phyloP scores from a whole-genome alignment of 2,888 invertebrate genomes.

The Apodemia duryi region DNA sequence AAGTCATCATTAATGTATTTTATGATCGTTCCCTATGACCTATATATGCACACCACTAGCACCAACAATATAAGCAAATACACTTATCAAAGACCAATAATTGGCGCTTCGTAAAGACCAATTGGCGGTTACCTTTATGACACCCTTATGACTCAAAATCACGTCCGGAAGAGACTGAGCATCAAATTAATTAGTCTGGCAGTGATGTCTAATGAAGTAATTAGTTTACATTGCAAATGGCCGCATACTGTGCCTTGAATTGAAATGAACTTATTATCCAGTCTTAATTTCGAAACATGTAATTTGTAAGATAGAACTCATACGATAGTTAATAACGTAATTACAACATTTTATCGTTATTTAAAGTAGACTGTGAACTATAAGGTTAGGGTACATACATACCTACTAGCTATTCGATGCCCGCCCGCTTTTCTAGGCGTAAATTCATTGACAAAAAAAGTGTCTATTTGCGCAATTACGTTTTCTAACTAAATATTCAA shows the following conservation, averaged over 20 bases:
- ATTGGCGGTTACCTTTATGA: background rate
- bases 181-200: constrained; percentile 28
- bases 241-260: constrained; percentile 20
- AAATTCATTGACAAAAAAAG: too few relatives aligned
- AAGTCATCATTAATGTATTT: too few relatives aligned
- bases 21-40: too few relatives aligned
- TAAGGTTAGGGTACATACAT: too few relatives aligned
- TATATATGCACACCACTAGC: too few relatives aligned
- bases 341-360: background rate
- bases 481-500: too few relatives aligned
- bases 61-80: too few relatives aligned
- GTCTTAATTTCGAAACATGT: background rate
- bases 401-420: too few relatives aligned
- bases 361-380: too few relatives aligned
- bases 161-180: background rate
- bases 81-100: background rate
- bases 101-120: background rate
- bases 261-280: constrained; percentile 10
- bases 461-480: too few relatives aligned
- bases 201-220: constrained; percentile 28
- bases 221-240: constrained; percentile 32
- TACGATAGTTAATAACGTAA: background rate
- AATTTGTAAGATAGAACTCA: background rate
- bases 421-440: too few relatives aligned
- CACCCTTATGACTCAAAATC: constrained; percentile 4